Percentiles rank a stretch among this genome's conserved stretches.
Conservation (phyloP, 2,888 invertebrate species). For the Leptopilina syphax region DNA sequence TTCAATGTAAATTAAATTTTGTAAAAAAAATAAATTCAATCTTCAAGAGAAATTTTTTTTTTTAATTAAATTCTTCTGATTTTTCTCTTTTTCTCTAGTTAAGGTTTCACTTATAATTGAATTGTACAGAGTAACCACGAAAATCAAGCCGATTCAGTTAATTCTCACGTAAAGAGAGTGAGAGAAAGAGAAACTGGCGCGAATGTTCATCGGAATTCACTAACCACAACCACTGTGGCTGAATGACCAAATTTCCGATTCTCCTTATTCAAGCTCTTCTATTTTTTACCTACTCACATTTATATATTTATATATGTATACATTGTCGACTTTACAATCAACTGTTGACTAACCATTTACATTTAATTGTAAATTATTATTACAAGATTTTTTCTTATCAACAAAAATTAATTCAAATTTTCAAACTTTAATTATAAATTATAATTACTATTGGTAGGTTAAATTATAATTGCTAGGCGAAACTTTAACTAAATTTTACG, state of each 20-base stretch:
- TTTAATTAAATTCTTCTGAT: neutral
- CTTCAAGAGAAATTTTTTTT: no score
- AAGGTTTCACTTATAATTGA: slow-evolving; percentile 14
- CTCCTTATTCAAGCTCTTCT: slow-evolving; percentile 14
- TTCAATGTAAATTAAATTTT: no score
- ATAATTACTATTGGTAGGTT: no score
- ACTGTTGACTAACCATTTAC: no score
- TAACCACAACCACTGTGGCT: slow-evolving; percentile 8
- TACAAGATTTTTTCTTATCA: no score
- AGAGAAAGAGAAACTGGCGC: neutral
- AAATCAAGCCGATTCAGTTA: slow-evolving; percentile 19
- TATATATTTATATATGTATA: neutral
- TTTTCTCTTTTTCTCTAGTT: neutral
- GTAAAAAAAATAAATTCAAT: no score
- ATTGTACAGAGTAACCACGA: slow-evolving; percentile 9
- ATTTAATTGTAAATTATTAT: neutral
- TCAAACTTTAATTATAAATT: no score
- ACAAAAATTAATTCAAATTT: no score
- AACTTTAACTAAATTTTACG: no score
- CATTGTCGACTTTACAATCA: neutral
- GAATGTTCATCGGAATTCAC: slow-evolving; percentile 27
- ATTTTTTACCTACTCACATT: no score
- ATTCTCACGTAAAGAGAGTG: slow-evolving; percentile 17
- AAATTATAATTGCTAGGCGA: no score
- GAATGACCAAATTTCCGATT: neutral